Conservation (phyloP, 2,113 vertebrate genomes). For the Dicentrarchus labrax region DNA sequence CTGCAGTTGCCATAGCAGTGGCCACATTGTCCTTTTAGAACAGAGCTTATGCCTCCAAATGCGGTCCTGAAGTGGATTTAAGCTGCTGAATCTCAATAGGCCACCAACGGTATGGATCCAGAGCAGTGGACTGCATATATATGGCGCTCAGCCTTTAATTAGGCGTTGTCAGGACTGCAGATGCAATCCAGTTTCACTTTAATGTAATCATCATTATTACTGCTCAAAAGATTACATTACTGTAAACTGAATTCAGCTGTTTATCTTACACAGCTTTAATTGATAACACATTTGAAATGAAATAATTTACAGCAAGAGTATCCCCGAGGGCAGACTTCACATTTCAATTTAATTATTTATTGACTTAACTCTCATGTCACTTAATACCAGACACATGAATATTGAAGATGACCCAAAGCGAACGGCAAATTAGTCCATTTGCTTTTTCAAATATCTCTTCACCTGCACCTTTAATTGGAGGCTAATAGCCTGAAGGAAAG, state of each 20-base stretch:
- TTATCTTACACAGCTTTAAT: slow-evolving; percentile 47
- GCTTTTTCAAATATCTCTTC: slow-evolving; percentile 50
- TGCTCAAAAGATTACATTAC: slow-evolving; percentile 25
- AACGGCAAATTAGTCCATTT: slow-evolving; percentile 32
- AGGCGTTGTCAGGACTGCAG: slow-evolving; percentile 5
- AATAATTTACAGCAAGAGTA: slow-evolving; percentile 15
- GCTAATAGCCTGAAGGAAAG: slow-evolving; percentile 50
- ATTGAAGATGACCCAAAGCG: slow-evolving; percentile 57
- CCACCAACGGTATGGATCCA: slow-evolving; percentile 40
- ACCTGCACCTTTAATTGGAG: slow-evolving; percentile 45
- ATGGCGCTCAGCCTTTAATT: slow-evolving; percentile 34
- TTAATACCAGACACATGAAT: slow-evolving; percentile 56
- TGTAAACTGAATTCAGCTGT: slow-evolving; percentile 8
- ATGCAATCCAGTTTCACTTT: slow-evolving; percentile 23
- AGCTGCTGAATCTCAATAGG: slow-evolving; percentile 59
- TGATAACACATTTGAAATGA: slow-evolving; percentile 51
- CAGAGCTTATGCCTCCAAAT: slow-evolving; percentile 62
- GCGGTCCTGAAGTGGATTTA: slow-evolving; percentile 59
- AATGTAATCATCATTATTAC: slow-evolving; percentile 17
- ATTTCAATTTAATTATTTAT: slow-evolving; percentile 64
- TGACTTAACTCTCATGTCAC: slow-evolving; percentile 52
- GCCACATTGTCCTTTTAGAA: slow-evolving; percentile 74
- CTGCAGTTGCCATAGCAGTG: slow-evolving; percentile 77
- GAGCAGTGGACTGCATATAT: slow-evolving; percentile 10
- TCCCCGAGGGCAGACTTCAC: slow-evolving; percentile 35